Conservation (phyloP, 2,113 vertebrate species). For the Chionodraco myersi region DNA sequence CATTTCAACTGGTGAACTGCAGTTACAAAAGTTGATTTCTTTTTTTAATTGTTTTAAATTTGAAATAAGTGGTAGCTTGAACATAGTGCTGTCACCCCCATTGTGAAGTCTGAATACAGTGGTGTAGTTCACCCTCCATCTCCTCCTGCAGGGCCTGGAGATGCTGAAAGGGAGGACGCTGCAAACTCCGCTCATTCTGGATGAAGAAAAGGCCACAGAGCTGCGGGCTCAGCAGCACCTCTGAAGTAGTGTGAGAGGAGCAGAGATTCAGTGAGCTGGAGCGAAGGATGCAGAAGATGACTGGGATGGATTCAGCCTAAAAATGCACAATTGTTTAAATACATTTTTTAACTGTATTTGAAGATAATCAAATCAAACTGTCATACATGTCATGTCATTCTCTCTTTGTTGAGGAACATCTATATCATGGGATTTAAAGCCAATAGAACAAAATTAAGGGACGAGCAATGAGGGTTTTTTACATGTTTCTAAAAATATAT, state of each 20-base stretch:
- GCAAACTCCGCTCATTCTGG: constrained; percentile 85
- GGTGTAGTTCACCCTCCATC: background rate
- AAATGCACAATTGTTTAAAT: background rate
- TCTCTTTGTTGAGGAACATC: background rate
- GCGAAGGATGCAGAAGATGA: background rate
- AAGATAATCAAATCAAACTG: constrained; percentile 8
- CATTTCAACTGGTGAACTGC: background rate
- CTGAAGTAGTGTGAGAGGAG: background rate
- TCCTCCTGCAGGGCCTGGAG: constrained; percentile 87
- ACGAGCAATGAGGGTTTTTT: background rate
- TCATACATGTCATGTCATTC: background rate
- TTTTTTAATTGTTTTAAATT: no score
- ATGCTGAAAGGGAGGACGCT: constrained; percentile 84
- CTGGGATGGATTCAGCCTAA: background rate
- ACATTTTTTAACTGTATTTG: background rate
- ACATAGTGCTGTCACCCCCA: no score
- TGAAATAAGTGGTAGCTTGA: background rate
- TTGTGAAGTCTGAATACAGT: background rate
- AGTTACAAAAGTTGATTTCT: background rate
- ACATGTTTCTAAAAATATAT: background rate
- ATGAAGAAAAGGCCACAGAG: constrained; percentile 70
- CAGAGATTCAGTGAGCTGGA: background rate
- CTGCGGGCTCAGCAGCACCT: constrained; percentile 41
- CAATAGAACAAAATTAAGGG: constrained; percentile 2
- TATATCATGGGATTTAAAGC: background rate